A percentile compares a stretch with the other conserved stretches of the same genome.
These are phyloP conservation scores for Strix aluco DNA, from an alignment of 2,113 vertebrate genomes.

Conservation along the genomic window DNA sequence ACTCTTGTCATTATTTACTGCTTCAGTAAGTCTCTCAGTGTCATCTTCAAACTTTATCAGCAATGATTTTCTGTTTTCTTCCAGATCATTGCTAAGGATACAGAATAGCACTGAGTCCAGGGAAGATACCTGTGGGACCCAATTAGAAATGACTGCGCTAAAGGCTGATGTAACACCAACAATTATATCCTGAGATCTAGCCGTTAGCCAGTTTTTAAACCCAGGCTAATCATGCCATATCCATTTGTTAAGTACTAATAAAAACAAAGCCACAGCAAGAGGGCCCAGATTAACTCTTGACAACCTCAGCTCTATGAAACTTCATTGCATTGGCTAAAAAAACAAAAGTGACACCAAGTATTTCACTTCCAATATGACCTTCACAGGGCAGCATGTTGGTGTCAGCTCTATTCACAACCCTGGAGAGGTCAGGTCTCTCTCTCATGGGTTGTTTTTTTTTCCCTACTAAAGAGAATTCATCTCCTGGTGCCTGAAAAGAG, in stretches of 20 bases:
- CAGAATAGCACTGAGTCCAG: background rate
- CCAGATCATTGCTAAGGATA: slow-evolving; percentile 5
- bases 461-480: background rate
- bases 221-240: background rate
- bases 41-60: slow-evolving; percentile 54
- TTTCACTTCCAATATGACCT: background rate
- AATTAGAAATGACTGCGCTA: slow-evolving; percentile 6
- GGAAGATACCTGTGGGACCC: slow-evolving; percentile 33
- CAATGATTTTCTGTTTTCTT: slow-evolving; percentile 59
- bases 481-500: background rate
- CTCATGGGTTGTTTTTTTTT: background rate
- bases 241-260: background rate
- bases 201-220: background rate
- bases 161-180: background rate
- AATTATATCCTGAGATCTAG: background rate
- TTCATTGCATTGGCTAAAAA: background rate
- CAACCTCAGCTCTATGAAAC: background rate
- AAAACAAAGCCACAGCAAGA: background rate
- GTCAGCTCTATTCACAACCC: background rate
- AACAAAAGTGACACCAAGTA: background rate
- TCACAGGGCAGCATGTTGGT: background rate
- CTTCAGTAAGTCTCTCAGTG: slow-evolving; percentile 25
- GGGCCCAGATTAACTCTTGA: background rate
- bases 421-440: background rate
- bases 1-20: slow-evolving; percentile 29